Percentiles rank a stretch among this genome's conserved stretches.
Conservation (phyloP, 2,113 vertebrate genomes). For the Channa maculata region DNA sequence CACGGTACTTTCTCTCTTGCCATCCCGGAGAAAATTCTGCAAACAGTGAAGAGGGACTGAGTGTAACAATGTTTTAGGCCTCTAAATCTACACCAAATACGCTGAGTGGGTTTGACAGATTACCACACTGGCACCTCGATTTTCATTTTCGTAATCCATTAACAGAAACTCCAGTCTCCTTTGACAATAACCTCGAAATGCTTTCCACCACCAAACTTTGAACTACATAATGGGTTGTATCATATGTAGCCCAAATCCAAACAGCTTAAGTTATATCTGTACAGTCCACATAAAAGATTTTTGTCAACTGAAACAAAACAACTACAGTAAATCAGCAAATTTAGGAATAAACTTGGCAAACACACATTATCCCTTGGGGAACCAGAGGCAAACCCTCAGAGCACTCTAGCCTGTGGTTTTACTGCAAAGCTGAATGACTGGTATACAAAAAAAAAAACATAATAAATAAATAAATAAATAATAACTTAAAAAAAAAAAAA, state of each 20-base stretch:
- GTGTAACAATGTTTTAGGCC: neutral
- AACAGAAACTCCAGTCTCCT: slow-evolving; percentile 6
- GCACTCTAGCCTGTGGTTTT: slow-evolving; percentile 40
- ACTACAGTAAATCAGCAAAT: slow-evolving; percentile 3
- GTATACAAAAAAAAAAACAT: slow-evolving; percentile 51
- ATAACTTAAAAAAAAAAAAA: slow-evolving; percentile 16
- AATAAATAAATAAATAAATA: too few species aligned
- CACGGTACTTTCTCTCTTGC: slow-evolving; percentile 93
- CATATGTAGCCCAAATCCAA: neutral
- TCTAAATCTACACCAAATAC: slow-evolving; percentile 8
- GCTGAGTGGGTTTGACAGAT: neutral
- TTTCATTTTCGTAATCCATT: slow-evolving; percentile 17
- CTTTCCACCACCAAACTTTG: neutral
- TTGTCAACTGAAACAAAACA: slow-evolving; percentile 24
- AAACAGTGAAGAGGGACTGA: slow-evolving; percentile 5
- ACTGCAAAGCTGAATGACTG: slow-evolving; percentile 53
- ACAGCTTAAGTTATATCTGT: slow-evolving; percentile 1
- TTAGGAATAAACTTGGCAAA: slow-evolving; percentile 28
- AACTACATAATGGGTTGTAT: neutral
- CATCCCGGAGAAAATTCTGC: slow-evolving; percentile 92
- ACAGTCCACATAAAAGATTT: slow-evolving; percentile 21
- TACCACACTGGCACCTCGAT: neutral
- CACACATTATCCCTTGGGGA: slow-evolving; percentile 45
- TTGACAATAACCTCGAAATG: neutral
- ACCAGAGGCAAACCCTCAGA: slow-evolving; percentile 39